phyloP scores from a whole-genome alignment of 1,140 invertebrate genomes.

The Galleria mellonella region DNA sequence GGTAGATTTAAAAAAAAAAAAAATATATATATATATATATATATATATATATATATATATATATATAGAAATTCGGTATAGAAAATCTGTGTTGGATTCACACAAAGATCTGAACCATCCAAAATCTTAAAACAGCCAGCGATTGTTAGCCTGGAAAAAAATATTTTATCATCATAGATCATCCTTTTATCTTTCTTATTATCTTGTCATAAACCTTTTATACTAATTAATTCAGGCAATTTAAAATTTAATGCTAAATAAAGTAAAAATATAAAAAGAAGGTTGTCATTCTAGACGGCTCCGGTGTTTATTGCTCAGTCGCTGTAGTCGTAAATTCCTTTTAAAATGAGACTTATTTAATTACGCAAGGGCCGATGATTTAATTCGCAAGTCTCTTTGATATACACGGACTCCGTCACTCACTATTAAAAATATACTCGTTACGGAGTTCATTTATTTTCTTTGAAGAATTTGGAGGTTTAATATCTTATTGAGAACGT shows the following conservation, averaged over 20 bases:
- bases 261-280: slow-evolving; percentile 7
- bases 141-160: no score
- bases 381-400: slow-evolving; percentile 4
- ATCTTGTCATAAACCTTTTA: background rate
- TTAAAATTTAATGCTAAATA: slow-evolving; percentile 7
- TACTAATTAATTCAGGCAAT: slow-evolving; percentile 8
- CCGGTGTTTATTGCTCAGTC: slow-evolving; percentile 15
- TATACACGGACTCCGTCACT: background rate
- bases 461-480: background rate
- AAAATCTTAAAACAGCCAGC: no score
- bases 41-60: no score
- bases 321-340: slow-evolving; percentile 19
- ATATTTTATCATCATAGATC: no score
- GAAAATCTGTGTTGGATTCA: no score
- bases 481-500: no score
- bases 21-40: no score
- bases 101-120: no score
- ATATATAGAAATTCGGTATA: no score
- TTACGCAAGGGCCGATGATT: slow-evolving; percentile 12
- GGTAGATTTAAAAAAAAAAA: no score
- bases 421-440: background rate
- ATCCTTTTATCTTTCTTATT: background rate
- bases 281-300: slow-evolving; percentile 13
- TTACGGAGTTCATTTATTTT: slow-evolving; percentile 1
- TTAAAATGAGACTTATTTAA: slow-evolving; percentile 24